Evolutionary conservation across 2,113 vertebrate species (phyloP).

Genomic region (Clarias gariepinus): DNA sequence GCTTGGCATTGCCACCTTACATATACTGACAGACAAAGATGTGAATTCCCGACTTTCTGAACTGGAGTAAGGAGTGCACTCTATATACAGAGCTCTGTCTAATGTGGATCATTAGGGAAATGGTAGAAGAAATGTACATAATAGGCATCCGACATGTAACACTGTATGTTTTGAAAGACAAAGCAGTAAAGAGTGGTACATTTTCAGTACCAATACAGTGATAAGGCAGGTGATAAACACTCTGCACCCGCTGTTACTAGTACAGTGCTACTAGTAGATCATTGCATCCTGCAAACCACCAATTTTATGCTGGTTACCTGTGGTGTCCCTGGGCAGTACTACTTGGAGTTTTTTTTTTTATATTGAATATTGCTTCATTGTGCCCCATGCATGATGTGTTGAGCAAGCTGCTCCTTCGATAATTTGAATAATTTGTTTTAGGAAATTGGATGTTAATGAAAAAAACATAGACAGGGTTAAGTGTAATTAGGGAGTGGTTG

Average conservation of each 20-base stretch:
- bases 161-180: neutral
- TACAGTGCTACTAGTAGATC: neutral
- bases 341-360: neutral
- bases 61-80: neutral
- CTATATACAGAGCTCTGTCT: neutral
- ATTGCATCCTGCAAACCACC: neutral
- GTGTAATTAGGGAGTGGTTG: neutral
- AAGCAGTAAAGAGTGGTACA: neutral
- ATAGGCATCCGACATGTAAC: neutral
- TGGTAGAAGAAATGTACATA: neutral
- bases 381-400: neutral
- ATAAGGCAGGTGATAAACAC: neutral
- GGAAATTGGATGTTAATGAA: neutral
- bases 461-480: no score
- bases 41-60: neutral
- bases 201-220: neutral
- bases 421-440: neutral
- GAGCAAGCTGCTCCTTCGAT: neutral
- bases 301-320: neutral
- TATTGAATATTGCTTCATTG: neutral
- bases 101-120: neutral
- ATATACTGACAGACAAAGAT: neutral
- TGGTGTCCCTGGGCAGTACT: neutral
- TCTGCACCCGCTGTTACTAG: neutral
- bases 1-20: neutral